phyloP scores from a whole-genome alignment of 1,140 invertebrate species.

The Aradophagus sp. region DNA sequence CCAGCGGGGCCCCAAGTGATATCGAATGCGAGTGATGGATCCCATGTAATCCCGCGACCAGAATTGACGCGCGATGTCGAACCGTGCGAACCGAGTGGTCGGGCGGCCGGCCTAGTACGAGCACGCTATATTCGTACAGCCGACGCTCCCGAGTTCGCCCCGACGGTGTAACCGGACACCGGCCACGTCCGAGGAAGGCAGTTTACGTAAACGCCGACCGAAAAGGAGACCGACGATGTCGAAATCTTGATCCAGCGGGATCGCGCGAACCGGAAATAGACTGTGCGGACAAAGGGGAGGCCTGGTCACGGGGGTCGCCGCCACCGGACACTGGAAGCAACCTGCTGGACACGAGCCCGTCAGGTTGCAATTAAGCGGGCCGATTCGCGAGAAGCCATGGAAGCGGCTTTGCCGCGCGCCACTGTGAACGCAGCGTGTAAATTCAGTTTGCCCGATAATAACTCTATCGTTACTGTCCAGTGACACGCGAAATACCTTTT shows the following conservation, averaged over 20 bases:
- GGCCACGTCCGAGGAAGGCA: conserved; percentile 2
- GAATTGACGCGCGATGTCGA: conserved; percentile 13
- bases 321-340: too few species aligned
- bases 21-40: background rate
- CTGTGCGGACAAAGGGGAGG: conserved; percentile 1
- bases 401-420: too few species aligned
- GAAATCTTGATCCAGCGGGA: conserved; percentile 18
- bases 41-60: conserved; percentile 1
- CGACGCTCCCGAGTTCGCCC: conserved; percentile 1
- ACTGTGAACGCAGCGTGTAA: too few species aligned
- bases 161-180: conserved; percentile 30
- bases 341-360: too few species aligned
- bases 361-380: too few species aligned
- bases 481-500: too few species aligned
- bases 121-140: conserved; percentile 22
- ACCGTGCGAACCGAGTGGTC: conserved; percentile 5
- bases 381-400: background rate
- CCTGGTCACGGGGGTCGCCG: background rate
- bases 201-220: conserved; percentile 28
- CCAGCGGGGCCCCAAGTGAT: conserved; percentile 5
- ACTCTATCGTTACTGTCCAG: too few species aligned
- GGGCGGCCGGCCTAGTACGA: conserved; percentile 6
- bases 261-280: conserved; percentile 9
- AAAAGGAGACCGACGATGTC: conserved; percentile 12
- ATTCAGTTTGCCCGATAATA: too few species aligned